Percentiles rank a stretch among this genome's conserved stretches.
Conservation (phyloP, 1,140 invertebrate genomes). For the Drosophila equinoxialis region DNA sequence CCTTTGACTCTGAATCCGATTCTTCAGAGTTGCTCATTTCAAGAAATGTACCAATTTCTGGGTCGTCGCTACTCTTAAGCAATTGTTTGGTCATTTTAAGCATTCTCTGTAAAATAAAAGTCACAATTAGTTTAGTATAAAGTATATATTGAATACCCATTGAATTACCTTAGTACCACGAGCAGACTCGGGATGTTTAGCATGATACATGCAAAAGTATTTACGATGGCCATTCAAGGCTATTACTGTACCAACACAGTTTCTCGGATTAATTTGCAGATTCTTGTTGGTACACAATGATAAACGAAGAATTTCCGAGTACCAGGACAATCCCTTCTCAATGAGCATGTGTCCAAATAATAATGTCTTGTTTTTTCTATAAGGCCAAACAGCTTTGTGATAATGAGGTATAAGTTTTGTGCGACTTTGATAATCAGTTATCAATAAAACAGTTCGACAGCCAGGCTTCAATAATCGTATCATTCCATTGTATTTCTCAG, state of each 20-base stretch:
- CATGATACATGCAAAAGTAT: constrained; percentile 99
- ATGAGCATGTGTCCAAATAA: constrained; percentile 96
- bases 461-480: constrained; percentile 97
- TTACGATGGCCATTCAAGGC: constrained; percentile 97
- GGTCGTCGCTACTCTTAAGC: constrained; percentile 85
- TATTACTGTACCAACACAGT: constrained; percentile 98
- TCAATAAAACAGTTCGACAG: constrained; percentile 94
- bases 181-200: constrained; percentile 89
- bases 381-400: constrained; percentile 96
- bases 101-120: constrained; percentile 84
- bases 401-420: constrained; percentile 94
- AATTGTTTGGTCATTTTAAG: constrained; percentile 87
- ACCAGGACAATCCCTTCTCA: constrained; percentile 96
- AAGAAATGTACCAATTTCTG: constrained; percentile 91
- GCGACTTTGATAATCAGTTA: constrained; percentile 95
- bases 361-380: constrained; percentile 96
- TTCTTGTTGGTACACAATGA: constrained; percentile 91
- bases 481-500: constrained; percentile 97
- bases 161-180: constrained; percentile 85
- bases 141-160: no score
- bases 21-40: constrained; percentile 88
- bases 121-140: neutral
- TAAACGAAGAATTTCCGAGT: constrained; percentile 93
- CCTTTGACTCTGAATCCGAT: constrained; percentile 85
- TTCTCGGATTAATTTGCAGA: constrained; percentile 96